phyloP scores from a whole-genome alignment of 1,140 invertebrate genomes.

The Meloidogyne chitwoodi region DNA sequence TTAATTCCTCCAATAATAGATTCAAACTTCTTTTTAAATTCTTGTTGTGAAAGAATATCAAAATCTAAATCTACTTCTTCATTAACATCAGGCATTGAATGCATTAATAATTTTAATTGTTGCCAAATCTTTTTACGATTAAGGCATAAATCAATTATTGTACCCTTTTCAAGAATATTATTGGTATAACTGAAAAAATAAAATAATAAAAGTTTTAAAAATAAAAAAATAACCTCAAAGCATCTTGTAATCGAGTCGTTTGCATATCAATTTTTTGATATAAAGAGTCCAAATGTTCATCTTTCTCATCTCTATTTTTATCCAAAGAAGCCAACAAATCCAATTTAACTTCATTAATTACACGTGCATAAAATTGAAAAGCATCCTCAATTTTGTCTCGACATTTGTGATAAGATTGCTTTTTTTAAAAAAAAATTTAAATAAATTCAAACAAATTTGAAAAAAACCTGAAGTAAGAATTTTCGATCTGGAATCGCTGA shows the following conservation, averaged over 20 bases:
- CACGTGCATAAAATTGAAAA: constrained; percentile 17
- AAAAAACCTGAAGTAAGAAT: constrained; percentile 19
- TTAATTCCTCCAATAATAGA: constrained; percentile 24
- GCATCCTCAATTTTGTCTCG: constrained; percentile 29
- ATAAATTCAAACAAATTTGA: too few species aligned
- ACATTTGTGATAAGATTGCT: constrained; percentile 19
- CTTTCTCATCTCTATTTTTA: constrained; percentile 31
- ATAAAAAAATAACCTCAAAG: constrained; percentile 5
- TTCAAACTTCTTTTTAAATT: constrained; percentile 30
- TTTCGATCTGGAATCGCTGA: constrained; percentile 34
- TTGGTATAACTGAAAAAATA: constrained; percentile 30
- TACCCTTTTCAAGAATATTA: constrained; percentile 31
- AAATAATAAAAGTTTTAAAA: not conserved
- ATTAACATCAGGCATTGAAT: constrained; percentile 29
- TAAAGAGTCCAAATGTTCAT: constrained; percentile 28
- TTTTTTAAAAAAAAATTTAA: too few species aligned
- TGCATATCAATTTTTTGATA: constrained; percentile 34
- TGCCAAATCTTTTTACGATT: constrained; percentile 32
- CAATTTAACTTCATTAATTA: constrained; percentile 23
- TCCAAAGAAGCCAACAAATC: constrained; percentile 27
- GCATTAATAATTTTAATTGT: constrained; percentile 23
- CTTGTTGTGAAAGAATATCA: constrained; percentile 19
- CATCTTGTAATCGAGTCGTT: constrained; percentile 29
- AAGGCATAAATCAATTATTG: constrained; percentile 22
- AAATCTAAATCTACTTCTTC: constrained; percentile 33